Evolutionary conservation across 2,797 vertebrate species (phyloP).

Genomic region (Rhynchonycteris naso): DNA sequence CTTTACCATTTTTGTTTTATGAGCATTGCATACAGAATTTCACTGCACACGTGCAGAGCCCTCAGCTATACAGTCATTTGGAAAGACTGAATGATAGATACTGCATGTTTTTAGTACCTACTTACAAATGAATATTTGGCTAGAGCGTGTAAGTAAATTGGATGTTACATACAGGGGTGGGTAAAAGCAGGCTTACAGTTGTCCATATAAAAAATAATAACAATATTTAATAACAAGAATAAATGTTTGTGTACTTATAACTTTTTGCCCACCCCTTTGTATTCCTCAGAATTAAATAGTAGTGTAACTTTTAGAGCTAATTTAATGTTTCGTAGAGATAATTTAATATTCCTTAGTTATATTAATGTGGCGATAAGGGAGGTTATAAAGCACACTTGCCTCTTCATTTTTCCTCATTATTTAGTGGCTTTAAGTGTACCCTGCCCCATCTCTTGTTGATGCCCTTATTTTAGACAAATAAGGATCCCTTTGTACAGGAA

Average conservation of each 20-base stretch:
- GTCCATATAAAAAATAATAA: not conserved
- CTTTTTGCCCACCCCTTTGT: not conserved
- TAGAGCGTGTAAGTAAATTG: not conserved
- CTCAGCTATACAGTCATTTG: conserved; percentile 25
- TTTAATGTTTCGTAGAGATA: not conserved
- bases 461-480: conserved; percentile 1
- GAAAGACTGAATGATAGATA: not conserved
- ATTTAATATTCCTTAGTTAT: not conserved
- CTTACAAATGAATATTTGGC: conserved; percentile 26
- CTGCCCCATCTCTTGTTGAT: not conserved
- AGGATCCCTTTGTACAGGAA: not conserved
- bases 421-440: conserved; percentile 9
- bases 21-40: not conserved
- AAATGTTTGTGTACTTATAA: not conserved
- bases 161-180: not conserved
- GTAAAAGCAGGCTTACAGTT: not conserved
- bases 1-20: conserved; percentile 33
- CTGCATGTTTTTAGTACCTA: not conserved
- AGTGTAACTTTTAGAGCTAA: conserved; percentile 39
- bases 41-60: conserved; percentile 1
- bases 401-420: conserved; percentile 25
- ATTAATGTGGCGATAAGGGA: conserved; percentile 16
- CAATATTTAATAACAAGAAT: not conserved
- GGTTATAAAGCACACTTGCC: not conserved
- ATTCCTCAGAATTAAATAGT: not conserved